Evolutionary conservation across 2,113 vertebrate species (phyloP).

Genomic region (Elephantulus edwardii): DNA sequence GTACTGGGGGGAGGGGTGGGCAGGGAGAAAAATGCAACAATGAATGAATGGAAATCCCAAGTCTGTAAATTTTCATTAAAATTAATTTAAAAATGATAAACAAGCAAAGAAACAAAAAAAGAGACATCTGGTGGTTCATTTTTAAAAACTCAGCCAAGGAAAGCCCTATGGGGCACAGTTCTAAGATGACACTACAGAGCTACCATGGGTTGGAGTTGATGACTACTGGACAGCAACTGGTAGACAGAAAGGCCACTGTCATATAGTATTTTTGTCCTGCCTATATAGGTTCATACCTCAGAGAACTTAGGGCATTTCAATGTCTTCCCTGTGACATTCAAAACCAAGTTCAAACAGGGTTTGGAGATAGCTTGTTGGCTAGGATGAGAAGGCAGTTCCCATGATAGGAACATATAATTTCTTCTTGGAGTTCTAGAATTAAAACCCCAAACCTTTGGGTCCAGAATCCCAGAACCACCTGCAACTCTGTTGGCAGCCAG

Average conservation of each 20-base stretch:
- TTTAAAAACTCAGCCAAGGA: not conserved
- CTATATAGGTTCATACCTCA: not conserved
- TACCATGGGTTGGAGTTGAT: not conserved
- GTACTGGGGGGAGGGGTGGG: too few species aligned
- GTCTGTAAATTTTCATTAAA: too few species aligned
- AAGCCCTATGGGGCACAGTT: not conserved
- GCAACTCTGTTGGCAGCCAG: not conserved
- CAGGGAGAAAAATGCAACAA: too few species aligned
- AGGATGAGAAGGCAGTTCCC: not conserved
- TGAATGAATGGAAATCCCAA: too few species aligned
- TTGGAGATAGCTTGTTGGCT: not conserved
- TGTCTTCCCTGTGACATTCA: not conserved
- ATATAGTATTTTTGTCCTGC: not conserved
- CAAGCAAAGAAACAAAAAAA: too few species aligned
- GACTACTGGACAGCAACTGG: not conserved
- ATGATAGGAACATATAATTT: not conserved
- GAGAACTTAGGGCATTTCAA: not conserved
- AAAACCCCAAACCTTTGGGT: not conserved
- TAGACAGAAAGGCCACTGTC: not conserved
- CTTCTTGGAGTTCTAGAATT: not conserved
- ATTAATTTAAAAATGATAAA: too few species aligned
- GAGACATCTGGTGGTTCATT: not conserved
- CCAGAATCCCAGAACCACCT: not conserved
- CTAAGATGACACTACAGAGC: too few species aligned
- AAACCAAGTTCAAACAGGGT: not conserved